Conservation (phyloP, 2,797 vertebrate species). For the Pipistrellus nathusii region DNA sequence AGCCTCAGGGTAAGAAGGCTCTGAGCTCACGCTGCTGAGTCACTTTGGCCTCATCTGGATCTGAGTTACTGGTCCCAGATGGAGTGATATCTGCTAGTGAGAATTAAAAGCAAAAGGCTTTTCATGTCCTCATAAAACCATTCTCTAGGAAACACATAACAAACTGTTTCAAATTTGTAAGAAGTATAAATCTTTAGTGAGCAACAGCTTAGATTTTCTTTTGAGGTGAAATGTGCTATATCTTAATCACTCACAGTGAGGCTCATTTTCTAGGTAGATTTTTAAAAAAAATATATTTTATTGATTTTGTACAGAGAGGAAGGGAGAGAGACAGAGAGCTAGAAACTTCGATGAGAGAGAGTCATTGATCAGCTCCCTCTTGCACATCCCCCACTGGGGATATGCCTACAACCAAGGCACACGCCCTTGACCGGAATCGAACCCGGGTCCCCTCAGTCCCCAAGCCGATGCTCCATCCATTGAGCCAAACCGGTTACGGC, state of each 20-base stretch:
- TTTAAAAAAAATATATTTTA: no score
- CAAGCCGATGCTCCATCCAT: no score
- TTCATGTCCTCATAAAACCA: neutral
- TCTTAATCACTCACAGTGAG: neutral
- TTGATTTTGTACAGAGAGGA: no score
- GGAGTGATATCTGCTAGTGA: neutral
- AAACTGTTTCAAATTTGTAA: neutral
- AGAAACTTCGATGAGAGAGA: no score
- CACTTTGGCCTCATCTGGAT: neutral
- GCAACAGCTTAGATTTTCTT: neutral
- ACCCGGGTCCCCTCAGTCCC: no score
- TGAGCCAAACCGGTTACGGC: no score
- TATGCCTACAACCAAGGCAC: no score
- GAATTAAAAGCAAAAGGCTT: neutral
- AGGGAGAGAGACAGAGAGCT: no score
- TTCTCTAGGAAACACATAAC: neutral
- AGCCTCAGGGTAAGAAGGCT: neutral
- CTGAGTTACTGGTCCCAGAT: neutral
- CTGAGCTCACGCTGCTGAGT: neutral
- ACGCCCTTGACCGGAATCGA: no score
- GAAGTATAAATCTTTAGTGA: neutral
- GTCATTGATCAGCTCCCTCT: no score
- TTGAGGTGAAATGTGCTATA: neutral
- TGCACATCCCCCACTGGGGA: no score
- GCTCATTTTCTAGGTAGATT: slow-evolving; percentile 28